These are phyloP conservation scores for Trisateles emortualis DNA, from an alignment of 2,888 invertebrate genomes.

Conservation along the genomic window DNA sequence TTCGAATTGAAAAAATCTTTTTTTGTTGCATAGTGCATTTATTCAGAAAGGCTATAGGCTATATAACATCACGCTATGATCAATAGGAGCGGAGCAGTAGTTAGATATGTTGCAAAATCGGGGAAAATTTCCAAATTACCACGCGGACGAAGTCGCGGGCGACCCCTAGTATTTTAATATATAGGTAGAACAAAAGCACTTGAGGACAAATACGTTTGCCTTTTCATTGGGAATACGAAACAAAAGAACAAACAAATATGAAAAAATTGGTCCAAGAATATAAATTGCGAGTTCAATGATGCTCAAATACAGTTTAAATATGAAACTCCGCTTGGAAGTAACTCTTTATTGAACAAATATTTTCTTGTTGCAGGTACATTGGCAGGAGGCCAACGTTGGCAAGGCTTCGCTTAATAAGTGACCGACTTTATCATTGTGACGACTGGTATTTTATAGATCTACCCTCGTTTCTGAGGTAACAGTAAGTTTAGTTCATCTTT, in stretches of 20 bases:
- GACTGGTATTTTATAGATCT: constrained; percentile 15
- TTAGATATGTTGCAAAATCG: too few relatives aligned
- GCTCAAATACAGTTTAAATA: constrained; percentile 37
- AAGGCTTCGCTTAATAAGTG: constrained; percentile 53
- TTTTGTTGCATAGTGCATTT: too few relatives aligned
- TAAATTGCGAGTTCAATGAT: constrained; percentile 23
- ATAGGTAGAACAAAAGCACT: too few relatives aligned
- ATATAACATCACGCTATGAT: too few relatives aligned
- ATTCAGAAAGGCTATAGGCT: too few relatives aligned
- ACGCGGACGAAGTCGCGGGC: too few relatives aligned
- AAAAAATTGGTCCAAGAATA: constrained; percentile 8
- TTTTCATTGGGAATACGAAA: not conserved
- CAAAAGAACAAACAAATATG: constrained; percentile 1
- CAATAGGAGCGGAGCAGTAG: too few relatives aligned
- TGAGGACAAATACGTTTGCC: too few relatives aligned
- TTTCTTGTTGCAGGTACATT: constrained; percentile 49
- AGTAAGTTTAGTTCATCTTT: constrained; percentile 5
- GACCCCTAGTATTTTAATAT: too few relatives aligned
- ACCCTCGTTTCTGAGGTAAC: not conserved
- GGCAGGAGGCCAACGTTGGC: constrained; percentile 38
- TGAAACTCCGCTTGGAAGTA: constrained; percentile 29
- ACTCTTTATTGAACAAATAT: constrained; percentile 47
- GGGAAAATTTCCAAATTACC: too few relatives aligned
- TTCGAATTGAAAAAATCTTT: too few relatives aligned
- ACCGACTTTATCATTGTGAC: constrained; percentile 54